A percentile compares a stretch with the other conserved stretches of the same genome.
These are phyloP conservation scores for Sinelater perroti DNA, from an alignment of 2,888 invertebrate species.

Conservation along the genomic window DNA sequence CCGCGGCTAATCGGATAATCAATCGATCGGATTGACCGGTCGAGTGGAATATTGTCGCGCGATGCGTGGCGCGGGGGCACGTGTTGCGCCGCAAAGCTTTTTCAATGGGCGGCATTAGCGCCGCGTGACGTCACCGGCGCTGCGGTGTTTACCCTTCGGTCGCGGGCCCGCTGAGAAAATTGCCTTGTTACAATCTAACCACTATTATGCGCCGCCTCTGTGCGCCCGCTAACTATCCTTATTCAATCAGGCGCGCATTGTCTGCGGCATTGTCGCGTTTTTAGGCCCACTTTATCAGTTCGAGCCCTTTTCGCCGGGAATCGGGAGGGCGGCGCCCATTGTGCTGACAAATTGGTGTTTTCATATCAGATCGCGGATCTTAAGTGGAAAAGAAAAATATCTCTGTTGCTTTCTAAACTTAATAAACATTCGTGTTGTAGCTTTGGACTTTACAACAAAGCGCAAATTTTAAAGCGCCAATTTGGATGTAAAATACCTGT, in stretches of 20 bases:
- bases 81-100: conserved; percentile 34
- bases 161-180: conserved; percentile 40
- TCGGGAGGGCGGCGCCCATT: no score
- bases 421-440: no score
- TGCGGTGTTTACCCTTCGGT: conserved; percentile 39
- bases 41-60: conserved; percentile 13
- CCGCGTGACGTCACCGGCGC: conserved; percentile 35
- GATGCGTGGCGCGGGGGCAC: conserved; percentile 23
- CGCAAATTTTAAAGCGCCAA: no score
- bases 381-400: no score
- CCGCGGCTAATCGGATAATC: no score
- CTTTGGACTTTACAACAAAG: no score
- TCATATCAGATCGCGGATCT: no score
- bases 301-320: no score
- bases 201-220: conserved; percentile 34
- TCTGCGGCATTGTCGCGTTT: conserved; percentile 26
- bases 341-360: no score
- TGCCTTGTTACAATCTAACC: conserved; percentile 40
- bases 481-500: no score
- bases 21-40: conserved; percentile 26
- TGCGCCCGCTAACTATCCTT: conserved; percentile 38
- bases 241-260: conserved; percentile 38
- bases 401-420: no score
- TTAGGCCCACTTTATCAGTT: conserved; percentile 9
- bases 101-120: conserved; percentile 35